Conservation (phyloP, 2,113 vertebrate species). For the Lepus europaeus region DNA sequence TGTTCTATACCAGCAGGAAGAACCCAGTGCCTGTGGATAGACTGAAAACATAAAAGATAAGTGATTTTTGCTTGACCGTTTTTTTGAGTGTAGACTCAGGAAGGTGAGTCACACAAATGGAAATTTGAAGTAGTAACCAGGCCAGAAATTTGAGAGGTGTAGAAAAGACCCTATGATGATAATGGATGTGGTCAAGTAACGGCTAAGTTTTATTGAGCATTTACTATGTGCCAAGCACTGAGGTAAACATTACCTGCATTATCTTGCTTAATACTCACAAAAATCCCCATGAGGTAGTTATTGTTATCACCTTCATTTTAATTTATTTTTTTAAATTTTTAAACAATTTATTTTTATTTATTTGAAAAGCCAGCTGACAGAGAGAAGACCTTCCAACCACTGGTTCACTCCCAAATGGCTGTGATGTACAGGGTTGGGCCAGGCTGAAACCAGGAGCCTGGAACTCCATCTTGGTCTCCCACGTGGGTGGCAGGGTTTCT, state of each 20-base stretch:
- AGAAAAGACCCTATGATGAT: slow-evolving; percentile 39
- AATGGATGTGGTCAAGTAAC: not conserved
- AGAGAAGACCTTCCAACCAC: too few species aligned
- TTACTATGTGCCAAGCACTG: not conserved
- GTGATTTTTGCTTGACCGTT: slow-evolving; percentile 30
- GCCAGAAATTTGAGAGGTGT: not conserved
- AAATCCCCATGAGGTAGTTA: slow-evolving; percentile 9
- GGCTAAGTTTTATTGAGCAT: slow-evolving; percentile 32
- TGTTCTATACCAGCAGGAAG: slow-evolving; percentile 33
- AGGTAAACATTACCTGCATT: slow-evolving; percentile 38
- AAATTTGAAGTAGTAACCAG: slow-evolving; percentile 46
- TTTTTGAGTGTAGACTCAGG: not conserved
- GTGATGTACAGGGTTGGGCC: too few species aligned
- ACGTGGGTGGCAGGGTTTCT: too few species aligned
- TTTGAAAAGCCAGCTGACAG: too few species aligned
- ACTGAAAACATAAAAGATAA: slow-evolving; percentile 48
- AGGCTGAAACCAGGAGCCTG: too few species aligned
- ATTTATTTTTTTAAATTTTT: too few species aligned
- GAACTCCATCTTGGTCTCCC: too few species aligned
- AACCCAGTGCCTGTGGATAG: not conserved
- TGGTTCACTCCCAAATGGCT: too few species aligned
- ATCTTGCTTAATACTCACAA: slow-evolving; percentile 51
- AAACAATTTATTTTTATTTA: too few species aligned
- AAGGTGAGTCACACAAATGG: slow-evolving; percentile 41
- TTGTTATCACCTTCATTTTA: slow-evolving; percentile 36